Base-by-base conservation (phyloP, 1,140 invertebrate genomes). In the Bombus huntii region DNA sequence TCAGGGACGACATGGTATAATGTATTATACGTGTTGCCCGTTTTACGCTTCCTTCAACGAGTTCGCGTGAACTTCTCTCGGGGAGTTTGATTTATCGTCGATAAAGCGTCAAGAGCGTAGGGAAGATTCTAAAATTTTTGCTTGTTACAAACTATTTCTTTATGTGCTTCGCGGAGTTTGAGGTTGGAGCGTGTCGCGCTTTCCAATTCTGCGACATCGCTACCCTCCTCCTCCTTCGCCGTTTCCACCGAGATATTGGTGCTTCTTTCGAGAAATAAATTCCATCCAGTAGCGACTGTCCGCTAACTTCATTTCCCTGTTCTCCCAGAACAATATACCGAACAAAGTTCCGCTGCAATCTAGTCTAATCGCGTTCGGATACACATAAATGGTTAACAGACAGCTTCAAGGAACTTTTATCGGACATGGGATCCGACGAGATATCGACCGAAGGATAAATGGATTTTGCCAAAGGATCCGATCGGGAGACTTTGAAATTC, bases 1-100 rank as follows among this genome's bases (percentile, higher is more conserved):
- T 92, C 37, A 94, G 68, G 10, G 88, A 90, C 15, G 89, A 83
- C 89, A 90, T 90, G 44, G 44, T 42, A 25, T 34, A 71, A 71
- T 80, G 13, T 79, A 39, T 79, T 57, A 66, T 13, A 18, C 59
- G 42, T 28, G 37, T 34, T 44, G 42, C 42, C 12, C 22, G 42
- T 85, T 66, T 18, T 10, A 22, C 13, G 44, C 34, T 68, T 65
- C 39, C 25, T 39, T 59, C 47, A 18, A 47, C 57, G 53, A 39
- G 31, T 44, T 42, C 42, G 42, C 57, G 59, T 25, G 37, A 74
- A 39, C 47, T 53, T 59, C 37, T n/a, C 10, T n/a, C 28, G 28
- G 28, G 2, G 31, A 62, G 76, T 74, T 85, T 85, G 83, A 85
- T 85, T 73, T 85, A 85, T 81, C 44, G 70, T n/a, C 71, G 71